These are phyloP conservation scores for Agrotis segetum DNA, from an alignment of 2,888 invertebrate species.

Conservation along the genomic window DNA sequence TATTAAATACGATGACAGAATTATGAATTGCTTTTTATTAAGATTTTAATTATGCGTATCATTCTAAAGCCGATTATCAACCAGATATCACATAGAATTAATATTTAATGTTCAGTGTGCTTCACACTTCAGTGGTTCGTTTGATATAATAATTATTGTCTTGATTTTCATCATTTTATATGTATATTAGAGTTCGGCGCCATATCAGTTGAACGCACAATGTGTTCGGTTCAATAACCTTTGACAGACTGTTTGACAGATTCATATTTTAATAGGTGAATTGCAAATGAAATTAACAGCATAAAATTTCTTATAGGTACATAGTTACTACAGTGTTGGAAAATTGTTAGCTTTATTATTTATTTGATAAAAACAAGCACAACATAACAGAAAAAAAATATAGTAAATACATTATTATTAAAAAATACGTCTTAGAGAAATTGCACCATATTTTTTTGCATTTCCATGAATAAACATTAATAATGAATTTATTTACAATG, in stretches of 20 bases:
- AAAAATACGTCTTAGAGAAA: too few relatives aligned
- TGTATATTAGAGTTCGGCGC: constrained; percentile 13
- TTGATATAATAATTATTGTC: constrained; percentile 19
- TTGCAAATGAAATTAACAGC: neutral
- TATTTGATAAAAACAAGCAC: neutral
- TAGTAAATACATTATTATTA: too few relatives aligned
- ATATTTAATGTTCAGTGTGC: neutral
- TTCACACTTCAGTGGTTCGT: neutral
- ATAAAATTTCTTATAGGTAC: neutral
- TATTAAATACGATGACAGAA: too few relatives aligned
- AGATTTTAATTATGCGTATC: neutral
- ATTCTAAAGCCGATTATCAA: neutral
- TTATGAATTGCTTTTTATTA: too few relatives aligned
- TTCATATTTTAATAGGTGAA: neutral
- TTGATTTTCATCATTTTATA: constrained; percentile 27
- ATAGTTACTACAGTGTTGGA: neutral
- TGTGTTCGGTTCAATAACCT: constrained; percentile 19
- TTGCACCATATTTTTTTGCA: too few relatives aligned
- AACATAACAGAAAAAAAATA: too few relatives aligned
- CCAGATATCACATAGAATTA: neutral
- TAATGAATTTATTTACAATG: too few relatives aligned
- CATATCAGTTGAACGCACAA: constrained; percentile 18
- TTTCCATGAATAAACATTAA: too few relatives aligned
- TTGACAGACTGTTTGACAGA: neutral
- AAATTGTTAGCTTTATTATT: neutral